A percentile compares a stretch with the other conserved stretches of the same genome.
phyloP scores from a whole-genome alignment of 2,113 vertebrate species.

The Neopipo cinnamomea region DNA sequence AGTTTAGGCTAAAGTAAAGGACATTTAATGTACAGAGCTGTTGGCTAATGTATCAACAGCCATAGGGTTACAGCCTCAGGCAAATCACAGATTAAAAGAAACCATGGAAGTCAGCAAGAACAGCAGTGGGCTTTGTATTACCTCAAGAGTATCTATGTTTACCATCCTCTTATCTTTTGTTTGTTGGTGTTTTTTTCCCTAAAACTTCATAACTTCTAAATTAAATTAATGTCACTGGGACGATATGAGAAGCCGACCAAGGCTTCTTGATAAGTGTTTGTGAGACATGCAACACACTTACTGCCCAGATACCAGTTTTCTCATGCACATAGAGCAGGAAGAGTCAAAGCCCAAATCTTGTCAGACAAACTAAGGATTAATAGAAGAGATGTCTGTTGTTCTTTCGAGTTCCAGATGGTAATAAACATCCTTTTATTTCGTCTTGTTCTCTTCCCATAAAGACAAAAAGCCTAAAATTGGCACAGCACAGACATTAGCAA shows the following conservation, averaged over 20 bases:
- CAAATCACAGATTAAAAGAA: neutral
- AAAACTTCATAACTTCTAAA: neutral
- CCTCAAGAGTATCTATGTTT: neutral
- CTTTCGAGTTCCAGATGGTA: neutral
- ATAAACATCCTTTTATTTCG: neutral
- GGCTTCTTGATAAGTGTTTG: neutral
- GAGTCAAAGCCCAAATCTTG: neutral
- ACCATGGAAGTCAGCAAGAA: neutral
- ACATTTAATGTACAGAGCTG: neutral
- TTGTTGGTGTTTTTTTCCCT: fast-evolving
- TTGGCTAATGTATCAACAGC: neutral
- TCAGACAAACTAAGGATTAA: neutral
- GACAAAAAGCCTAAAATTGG: neutral
- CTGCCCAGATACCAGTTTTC: neutral
- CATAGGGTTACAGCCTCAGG: neutral
- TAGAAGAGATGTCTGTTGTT: neutral
- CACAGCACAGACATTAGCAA: neutral
- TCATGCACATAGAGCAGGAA: neutral
- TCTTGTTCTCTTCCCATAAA: neutral
- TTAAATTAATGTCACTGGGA: neutral
- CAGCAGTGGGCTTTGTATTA: neutral
- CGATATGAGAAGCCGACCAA: neutral
- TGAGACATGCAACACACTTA: neutral
- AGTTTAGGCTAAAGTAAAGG: neutral
- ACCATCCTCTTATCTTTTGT: neutral